These are phyloP conservation scores for Ctenopoma multispine DNA, from an alignment of 2,797 vertebrate genomes.

Conservation along the genomic window DNA sequence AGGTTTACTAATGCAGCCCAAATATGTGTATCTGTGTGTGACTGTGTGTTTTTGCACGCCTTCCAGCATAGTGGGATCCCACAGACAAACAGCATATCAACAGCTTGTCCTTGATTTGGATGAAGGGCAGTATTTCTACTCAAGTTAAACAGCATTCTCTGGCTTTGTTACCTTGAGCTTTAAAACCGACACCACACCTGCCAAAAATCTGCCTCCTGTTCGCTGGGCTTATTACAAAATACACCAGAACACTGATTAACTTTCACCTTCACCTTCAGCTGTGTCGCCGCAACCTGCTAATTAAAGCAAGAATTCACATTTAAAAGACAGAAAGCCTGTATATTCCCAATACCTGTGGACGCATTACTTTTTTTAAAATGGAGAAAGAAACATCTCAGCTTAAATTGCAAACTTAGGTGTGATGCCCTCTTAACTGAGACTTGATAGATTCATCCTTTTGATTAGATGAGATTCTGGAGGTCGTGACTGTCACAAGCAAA, in stretches of 20 bases:
- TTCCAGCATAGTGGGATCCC: constrained; percentile 44
- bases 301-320: constrained; percentile 40
- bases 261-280: constrained; percentile 64
- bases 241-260: constrained; percentile 47
- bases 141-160: constrained; percentile 35
- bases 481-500: constrained; percentile 1
- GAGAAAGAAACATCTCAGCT: neutral
- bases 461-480: constrained; percentile 8
- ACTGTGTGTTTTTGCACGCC: constrained; percentile 39
- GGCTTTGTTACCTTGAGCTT: constrained; percentile 51
- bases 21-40: constrained; percentile 41
- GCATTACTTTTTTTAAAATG: neutral
- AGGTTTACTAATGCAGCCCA: constrained; percentile 57
- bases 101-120: constrained; percentile 61
- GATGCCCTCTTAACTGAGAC: constrained; percentile 15
- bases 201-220: constrained; percentile 22
- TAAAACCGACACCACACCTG: constrained; percentile 23
- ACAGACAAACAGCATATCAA: constrained; percentile 32
- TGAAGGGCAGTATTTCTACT: constrained; percentile 53
- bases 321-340: constrained; percentile 17
- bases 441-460: constrained; percentile 12
- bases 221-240: constrained; percentile 49
- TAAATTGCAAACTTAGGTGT: constrained; percentile 36
- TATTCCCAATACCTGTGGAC: constrained; percentile 1
- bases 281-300: constrained; percentile 7